Evolutionary conservation across 92 coral and sea anemone species (phyloP).

Genomic region (Scolanthus callimorphus): DNA sequence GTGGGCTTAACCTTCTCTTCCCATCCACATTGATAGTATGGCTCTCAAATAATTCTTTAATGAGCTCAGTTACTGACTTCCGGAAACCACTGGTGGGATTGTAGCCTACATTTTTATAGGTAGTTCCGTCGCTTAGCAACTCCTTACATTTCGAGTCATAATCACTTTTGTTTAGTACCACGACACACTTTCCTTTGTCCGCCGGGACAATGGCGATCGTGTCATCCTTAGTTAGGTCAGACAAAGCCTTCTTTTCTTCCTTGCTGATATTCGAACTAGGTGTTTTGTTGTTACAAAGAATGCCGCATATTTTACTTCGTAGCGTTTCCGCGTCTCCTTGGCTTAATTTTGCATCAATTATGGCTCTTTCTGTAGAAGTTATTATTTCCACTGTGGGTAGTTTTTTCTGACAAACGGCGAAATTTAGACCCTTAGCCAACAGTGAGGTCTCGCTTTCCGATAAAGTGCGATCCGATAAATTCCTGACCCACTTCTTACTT

Average conservation of each 20-base stretch:
- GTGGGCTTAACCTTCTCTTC: no score
- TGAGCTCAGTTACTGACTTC: no score
- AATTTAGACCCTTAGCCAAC: no score
- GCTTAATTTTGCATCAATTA: slow-evolving; percentile 3
- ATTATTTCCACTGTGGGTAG: no score
- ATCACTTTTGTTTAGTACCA: slow-evolving; percentile 13
- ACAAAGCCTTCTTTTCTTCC: slow-evolving; percentile 18
- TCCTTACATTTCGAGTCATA: slow-evolving; percentile 18
- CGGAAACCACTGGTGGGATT: no score
- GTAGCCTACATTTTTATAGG: no score
- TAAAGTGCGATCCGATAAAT: no score
- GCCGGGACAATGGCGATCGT: slow-evolving; percentile 27
- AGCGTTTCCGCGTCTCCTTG: slow-evolving; percentile 12
- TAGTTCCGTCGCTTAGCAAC: slow-evolving; percentile 10
- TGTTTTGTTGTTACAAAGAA: slow-evolving; percentile 17
- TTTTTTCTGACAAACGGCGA: no score
- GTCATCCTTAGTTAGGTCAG: slow-evolving; percentile 18
- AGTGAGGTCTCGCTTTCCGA: no score
- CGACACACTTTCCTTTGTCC: slow-evolving; percentile 23
- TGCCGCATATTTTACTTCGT: slow-evolving; percentile 22
- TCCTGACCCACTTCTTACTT: no score
- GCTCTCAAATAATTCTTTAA: no score
- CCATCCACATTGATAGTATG: no score
- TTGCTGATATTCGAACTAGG: slow-evolving; percentile 17
- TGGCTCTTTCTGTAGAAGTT: slow-evolving; percentile 12